These are phyloP conservation scores for Drosophila kanapiae DNA, from an alignment of 1,140 invertebrate species.

Conservation along the genomic window DNA sequence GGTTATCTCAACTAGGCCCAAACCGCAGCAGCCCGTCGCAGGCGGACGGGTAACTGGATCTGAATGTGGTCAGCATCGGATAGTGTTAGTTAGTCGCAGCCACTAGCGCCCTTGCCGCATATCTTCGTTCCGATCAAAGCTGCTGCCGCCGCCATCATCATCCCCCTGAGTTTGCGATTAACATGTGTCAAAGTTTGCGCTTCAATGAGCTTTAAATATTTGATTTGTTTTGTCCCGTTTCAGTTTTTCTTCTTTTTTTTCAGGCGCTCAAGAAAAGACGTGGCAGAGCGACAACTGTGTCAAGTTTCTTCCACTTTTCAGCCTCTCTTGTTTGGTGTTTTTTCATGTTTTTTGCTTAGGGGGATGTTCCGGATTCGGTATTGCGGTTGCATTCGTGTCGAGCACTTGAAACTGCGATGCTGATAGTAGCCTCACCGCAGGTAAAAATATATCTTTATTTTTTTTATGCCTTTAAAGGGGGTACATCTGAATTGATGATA, in stretches of 20 bases:
- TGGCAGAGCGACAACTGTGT: conserved; percentile 36
- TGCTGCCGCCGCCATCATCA: neutral
- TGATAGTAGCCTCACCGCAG: conserved; percentile 34
- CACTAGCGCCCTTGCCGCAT: conserved; percentile 41
- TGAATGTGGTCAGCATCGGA: conserved; percentile 43
- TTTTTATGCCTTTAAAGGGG: neutral
- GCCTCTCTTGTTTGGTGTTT: neutral
- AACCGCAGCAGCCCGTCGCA: conserved; percentile 18
- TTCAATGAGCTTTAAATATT: conserved; percentile 83
- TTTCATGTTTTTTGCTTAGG: neutral
- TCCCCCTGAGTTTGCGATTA: conserved; percentile 28
- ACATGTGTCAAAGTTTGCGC: conserved; percentile 80
- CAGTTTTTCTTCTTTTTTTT: neutral
- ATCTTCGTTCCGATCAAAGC: conserved; percentile 44
- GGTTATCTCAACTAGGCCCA: conserved; percentile 27
- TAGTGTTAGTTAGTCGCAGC: conserved; percentile 50
- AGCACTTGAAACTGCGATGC: conserved; percentile 42
- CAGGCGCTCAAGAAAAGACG: conserved; percentile 2
- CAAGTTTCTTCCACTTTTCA: conserved; percentile 44
- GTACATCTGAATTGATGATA: neutral
- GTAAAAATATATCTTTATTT: conserved; percentile 34
- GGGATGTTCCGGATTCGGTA: conserved; percentile 47
- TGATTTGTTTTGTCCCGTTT: conserved; percentile 68
- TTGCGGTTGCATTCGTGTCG: conserved; percentile 55
- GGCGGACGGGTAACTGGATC: conserved; percentile 31